A percentile compares a stretch with the other conserved stretches of the same genome.
phyloP scores from a whole-genome alignment of 2,888 invertebrate genomes.

The Calephelis perditalis region DNA sequence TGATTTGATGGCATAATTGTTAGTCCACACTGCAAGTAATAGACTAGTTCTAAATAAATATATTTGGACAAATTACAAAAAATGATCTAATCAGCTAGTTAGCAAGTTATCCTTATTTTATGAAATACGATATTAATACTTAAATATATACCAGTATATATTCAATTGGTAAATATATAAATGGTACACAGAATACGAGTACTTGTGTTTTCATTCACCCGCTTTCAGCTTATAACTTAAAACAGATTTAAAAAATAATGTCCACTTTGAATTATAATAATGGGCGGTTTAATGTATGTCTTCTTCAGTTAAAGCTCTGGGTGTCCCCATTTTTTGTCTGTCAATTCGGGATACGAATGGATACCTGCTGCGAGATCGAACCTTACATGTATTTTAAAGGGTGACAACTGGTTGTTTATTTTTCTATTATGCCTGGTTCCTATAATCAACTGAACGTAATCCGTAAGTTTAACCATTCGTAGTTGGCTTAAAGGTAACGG shows the following conservation, averaged over 20 bases:
- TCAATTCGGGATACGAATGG: constrained; percentile 48
- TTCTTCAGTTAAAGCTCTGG: constrained; percentile 68
- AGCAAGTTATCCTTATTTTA: too few relatives aligned
- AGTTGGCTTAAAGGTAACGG: too few relatives aligned
- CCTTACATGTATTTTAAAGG: constrained; percentile 38
- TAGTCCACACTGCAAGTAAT: too few relatives aligned
- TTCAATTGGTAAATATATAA: too few relatives aligned
- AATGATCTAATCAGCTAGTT: too few relatives aligned
- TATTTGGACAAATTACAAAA: too few relatives aligned
- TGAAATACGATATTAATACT: background rate
- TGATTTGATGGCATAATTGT: too few relatives aligned
- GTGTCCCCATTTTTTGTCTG: constrained; percentile 69
- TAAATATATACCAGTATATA: too few relatives aligned
- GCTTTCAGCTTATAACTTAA: constrained; percentile 35
- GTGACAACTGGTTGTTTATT: constrained; percentile 29
- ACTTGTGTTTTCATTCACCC: background rate
- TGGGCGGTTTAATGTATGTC: constrained; percentile 69
- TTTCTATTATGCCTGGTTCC: too few relatives aligned
- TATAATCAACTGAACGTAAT: too few relatives aligned
- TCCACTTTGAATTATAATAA: constrained; percentile 75
- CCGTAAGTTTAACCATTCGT: too few relatives aligned
- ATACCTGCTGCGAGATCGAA: constrained; percentile 60
- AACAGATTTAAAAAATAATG: constrained; percentile 43
- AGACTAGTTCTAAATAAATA: too few relatives aligned
- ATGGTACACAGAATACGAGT: background rate